Base-by-base conservation (phyloP, 2,113 vertebrate species). In the Syngnathus floridae region DNA sequence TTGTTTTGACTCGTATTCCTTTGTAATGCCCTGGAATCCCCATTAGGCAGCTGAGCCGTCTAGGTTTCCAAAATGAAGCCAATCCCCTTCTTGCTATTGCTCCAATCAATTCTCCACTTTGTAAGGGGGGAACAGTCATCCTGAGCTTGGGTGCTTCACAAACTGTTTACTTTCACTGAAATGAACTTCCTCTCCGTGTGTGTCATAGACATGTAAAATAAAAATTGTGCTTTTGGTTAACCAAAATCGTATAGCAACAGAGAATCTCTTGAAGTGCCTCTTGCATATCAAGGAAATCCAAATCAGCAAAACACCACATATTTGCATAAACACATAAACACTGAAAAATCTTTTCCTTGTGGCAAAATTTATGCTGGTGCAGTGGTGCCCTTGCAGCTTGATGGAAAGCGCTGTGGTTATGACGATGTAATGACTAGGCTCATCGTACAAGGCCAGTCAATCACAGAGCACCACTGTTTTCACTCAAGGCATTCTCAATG, bases 371-470 rank as follows among this genome's bases (percentile, higher is more conserved):
- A 45, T 31, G n/a, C 31, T 57, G 36, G 35, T 75, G 67, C 74
- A 22, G 22, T 54, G 13, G 31, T 78, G 69, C 74, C 63, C 78
- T 82, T 77, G 69, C 31, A 70, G 74, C 64, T 75, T 73, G 62
- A 73, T 35, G 9, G 73, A 79, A 75, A 62, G 22, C 58, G 72
- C 64, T 71, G 57, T 58, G 71, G 61, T 81, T 71, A 65, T 76
- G 64, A 79, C 76, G 74, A 82, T 57, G 66, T 75, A 81, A 77
- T 76, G 80, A 75, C 65, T 61, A 11, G 62, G 58, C 67, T 79
- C 79, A 82, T 83, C 79, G 65, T 74, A 66, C 69, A 78, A 84
- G 71, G 80, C 81, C 80, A 86, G 82, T 87, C 87, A 85, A 86
- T 88, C 88, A 85, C 71, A 76, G 54, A 73, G 67, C 65, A 67